Evolutionary conservation across 2,888 invertebrate species (phyloP).

Genomic region (Diadegma fenestrale): DNA sequence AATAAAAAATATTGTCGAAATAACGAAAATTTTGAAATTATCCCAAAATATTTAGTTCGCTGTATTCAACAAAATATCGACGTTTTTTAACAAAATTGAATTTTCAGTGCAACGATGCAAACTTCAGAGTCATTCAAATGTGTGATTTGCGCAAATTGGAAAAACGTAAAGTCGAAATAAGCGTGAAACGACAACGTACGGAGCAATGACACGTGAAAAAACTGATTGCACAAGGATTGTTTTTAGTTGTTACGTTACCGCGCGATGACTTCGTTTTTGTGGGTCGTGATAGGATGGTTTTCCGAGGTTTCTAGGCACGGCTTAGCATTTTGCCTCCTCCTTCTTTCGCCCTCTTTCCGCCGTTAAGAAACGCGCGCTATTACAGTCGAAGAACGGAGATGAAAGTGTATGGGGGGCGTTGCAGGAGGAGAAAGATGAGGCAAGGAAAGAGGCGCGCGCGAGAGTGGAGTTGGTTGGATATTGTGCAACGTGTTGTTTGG

Average conservation of each 20-base stretch:
- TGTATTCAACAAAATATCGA: too few relatives aligned
- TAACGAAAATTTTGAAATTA: too few relatives aligned
- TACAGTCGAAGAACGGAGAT: conserved; percentile 50
- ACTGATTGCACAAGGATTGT: conserved; percentile 17
- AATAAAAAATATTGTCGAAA: too few relatives aligned
- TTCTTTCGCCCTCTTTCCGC: conserved; percentile 2
- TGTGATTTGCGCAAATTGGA: neutral
- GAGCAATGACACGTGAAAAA: neutral
- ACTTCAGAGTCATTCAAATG: too few relatives aligned
- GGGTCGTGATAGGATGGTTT: conserved; percentile 18
- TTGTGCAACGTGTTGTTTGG: conserved; percentile 79
- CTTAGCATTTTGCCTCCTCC: conserved; percentile 63
- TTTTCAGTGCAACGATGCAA: too few relatives aligned
- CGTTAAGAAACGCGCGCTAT: conserved; percentile 34
- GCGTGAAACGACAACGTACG: too few relatives aligned
- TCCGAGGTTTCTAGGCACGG: conserved; percentile 56
- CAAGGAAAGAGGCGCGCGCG: conserved; percentile 25
- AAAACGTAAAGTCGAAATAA: too few relatives aligned
- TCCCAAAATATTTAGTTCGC: too few relatives aligned
- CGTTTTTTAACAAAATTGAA: too few relatives aligned
- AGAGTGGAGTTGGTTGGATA: conserved; percentile 71
- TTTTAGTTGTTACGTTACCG: conserved; percentile 10
- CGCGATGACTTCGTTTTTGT: neutral
- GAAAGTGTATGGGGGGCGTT: conserved; percentile 40
- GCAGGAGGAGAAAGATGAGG: conserved; percentile 54